phyloP scores from a whole-genome alignment of 1,140 invertebrate genomes.

The Pristionchus pacificus region DNA sequence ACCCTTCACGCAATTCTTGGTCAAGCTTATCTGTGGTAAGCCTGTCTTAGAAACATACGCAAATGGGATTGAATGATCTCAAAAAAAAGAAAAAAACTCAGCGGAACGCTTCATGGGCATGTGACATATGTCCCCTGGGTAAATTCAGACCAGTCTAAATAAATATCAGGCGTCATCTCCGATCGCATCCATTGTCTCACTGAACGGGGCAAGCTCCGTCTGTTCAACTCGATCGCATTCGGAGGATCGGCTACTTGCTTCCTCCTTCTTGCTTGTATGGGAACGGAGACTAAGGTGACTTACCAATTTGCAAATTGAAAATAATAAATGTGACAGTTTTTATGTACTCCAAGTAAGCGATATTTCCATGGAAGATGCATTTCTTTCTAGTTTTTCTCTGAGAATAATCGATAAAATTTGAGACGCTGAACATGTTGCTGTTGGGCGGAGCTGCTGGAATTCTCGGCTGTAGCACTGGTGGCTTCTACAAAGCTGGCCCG shows the following conservation, averaged over 20 bases:
- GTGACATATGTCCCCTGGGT: too few relatives aligned
- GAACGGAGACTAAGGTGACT: conserved; percentile 16
- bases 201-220: conserved; percentile 50
- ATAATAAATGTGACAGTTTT: too few relatives aligned
- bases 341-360: too few relatives aligned
- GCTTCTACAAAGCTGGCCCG: conserved; percentile 54
- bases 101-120: too few relatives aligned
- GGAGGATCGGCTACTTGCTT: conserved; percentile 45
- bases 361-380: too few relatives aligned
- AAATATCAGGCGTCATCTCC: conserved; percentile 7
- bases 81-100: too few relatives aligned
- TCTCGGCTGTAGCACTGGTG: conserved; percentile 52
- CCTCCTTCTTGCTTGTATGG: conserved; percentile 45
- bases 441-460: conserved; percentile 47
- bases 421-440: conserved; percentile 40
- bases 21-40: too few relatives aligned
- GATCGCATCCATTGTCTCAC: conserved; percentile 41
- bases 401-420: conserved; percentile 4
- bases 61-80: too few relatives aligned
- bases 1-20: conserved; percentile 40
- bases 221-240: conserved; percentile 54
- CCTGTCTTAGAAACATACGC: too few relatives aligned
- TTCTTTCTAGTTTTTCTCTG: too few relatives aligned
- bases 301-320: too few relatives aligned
- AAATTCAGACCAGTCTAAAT: too few relatives aligned